A percentile compares a stretch with the other conserved stretches of the same genome.
Evolutionary conservation across 2,113 vertebrate genomes (phyloP).

Genomic region (Hystrix cristata): DNA sequence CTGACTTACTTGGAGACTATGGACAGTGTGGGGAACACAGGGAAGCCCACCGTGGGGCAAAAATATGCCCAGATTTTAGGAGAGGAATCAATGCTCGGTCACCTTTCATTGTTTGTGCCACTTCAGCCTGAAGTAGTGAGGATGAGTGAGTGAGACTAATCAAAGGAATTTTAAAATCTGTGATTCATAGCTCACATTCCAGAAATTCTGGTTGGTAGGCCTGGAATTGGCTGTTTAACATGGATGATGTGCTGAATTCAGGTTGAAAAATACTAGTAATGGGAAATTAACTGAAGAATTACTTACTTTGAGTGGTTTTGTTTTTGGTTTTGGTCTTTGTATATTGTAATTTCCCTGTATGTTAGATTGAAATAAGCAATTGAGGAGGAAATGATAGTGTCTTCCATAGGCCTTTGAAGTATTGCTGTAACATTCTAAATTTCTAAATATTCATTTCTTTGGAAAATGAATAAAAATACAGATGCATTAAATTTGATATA

Average conservation of each 20-base stretch:
- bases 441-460: slow-evolving; percentile 1
- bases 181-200: not conserved
- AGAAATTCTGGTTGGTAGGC: not conserved
- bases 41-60: not conserved
- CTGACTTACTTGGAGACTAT: not conserved
- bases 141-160: not conserved
- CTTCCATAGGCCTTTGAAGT: not conserved
- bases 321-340: not conserved
- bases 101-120: not conserved
- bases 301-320: not conserved
- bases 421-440: not conserved
- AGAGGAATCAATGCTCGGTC: not conserved
- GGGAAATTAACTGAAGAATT: slow-evolving; percentile 10
- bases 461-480: slow-evolving; percentile 17
- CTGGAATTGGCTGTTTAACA: not conserved
- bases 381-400: not conserved
- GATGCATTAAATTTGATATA: not conserved
- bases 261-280: slow-evolving; percentile 15
- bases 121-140: not conserved
- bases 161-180: not conserved
- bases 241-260: not conserved
- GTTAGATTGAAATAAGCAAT: not conserved
- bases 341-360: not conserved
- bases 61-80: not conserved
- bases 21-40: not conserved